Evolutionary conservation across 2,113 vertebrate genomes (phyloP).

Genomic region (Thomomys bottae): DNA sequence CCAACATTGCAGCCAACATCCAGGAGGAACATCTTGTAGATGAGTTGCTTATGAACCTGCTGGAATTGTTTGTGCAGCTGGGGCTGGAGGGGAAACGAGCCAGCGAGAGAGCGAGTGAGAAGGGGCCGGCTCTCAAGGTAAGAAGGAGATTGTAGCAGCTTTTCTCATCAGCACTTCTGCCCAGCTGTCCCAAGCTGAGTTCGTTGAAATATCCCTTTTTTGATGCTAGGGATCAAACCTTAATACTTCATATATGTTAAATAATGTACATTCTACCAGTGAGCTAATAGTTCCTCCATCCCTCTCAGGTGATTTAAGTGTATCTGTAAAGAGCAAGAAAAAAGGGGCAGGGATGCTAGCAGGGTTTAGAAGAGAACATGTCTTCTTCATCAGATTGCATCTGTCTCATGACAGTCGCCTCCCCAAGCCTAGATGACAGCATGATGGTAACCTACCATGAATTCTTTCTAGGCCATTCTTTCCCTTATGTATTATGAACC

Average conservation of each 20-base stretch:
- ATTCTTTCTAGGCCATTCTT: background rate
- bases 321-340: background rate
- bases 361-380: background rate
- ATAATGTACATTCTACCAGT: background rate
- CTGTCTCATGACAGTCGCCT: background rate
- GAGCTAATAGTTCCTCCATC: too few species aligned
- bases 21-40: slow-evolving; percentile 95
- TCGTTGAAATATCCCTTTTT: background rate
- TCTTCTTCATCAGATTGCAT: background rate
- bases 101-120: slow-evolving; percentile 96
- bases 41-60: slow-evolving; percentile 95
- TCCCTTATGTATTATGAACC: background rate
- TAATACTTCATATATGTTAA: background rate
- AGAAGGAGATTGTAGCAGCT: background rate
- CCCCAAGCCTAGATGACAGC: too few species aligned
- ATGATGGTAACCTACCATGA: background rate
- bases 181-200: background rate
- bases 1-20: slow-evolving; percentile 97
- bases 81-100: slow-evolving; percentile 98
- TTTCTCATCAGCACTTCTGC: background rate
- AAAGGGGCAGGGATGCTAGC: background rate
- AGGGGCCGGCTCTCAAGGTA: slow-evolving; percentile 96
- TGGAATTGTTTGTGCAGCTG: slow-evolving; percentile 97
- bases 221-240: background rate
- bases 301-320: background rate